These are phyloP conservation scores for Heteromyza rotundicornis DNA, from an alignment of 2,888 invertebrate species.

Conservation along the genomic window DNA sequence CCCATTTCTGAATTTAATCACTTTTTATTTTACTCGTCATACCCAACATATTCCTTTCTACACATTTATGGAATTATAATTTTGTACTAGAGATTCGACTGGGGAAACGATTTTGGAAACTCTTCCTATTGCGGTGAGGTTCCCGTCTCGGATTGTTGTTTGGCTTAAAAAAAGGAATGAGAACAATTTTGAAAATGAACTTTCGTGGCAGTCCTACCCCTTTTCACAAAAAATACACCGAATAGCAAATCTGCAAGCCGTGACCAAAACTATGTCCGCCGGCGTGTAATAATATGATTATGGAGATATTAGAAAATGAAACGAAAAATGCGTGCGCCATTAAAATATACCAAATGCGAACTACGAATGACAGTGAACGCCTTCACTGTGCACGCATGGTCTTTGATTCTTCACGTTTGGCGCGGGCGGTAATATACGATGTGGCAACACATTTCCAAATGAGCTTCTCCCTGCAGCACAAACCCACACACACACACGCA, in stretches of 20 bases:
- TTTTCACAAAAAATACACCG: neutral
- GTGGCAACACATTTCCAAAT: conserved; percentile 49
- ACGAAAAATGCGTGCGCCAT: conserved; percentile 50
- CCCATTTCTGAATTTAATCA: too few relatives aligned
- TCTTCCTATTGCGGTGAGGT: too few relatives aligned
- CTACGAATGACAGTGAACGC: neutral
- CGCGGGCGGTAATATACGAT: conserved; percentile 48
- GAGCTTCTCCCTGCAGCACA: conserved; percentile 18
- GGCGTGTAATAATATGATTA: conserved; percentile 48
- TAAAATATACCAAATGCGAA: conserved; percentile 27
- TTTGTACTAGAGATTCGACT: too few relatives aligned
- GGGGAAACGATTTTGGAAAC: too few relatives aligned
- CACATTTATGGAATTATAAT: too few relatives aligned
- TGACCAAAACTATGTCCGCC: conserved; percentile 36
- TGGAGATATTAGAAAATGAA: conserved; percentile 43
- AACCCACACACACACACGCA: conserved; percentile 33
- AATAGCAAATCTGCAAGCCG: neutral
- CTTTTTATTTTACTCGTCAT: too few relatives aligned
- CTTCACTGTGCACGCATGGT: neutral
- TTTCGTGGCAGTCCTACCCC: too few relatives aligned
- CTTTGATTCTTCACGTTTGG: neutral
- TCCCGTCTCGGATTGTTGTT: too few relatives aligned
- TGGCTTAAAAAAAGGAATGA: too few relatives aligned
- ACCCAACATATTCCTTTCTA: too few relatives aligned
- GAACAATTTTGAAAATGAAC: too few relatives aligned